Percentiles rank a stretch among this genome's conserved stretches.
Conservation (phyloP, 2,888 invertebrate species). For the Aradus depressus region DNA sequence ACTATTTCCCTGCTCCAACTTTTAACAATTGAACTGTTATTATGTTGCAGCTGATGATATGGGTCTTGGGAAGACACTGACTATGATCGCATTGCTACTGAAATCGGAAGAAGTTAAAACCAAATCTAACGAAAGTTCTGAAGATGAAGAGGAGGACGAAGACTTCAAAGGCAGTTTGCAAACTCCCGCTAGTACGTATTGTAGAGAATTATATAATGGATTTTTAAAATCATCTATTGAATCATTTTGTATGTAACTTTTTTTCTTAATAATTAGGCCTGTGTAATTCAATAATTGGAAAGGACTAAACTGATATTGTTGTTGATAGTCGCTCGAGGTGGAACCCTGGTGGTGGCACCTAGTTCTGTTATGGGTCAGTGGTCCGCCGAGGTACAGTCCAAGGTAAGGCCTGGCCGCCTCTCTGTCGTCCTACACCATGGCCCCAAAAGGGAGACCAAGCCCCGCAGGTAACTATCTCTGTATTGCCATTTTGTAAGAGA, state of each 20-base stretch:
- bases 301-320: not conserved
- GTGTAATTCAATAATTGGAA: constrained; percentile 25
- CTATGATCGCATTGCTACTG: constrained; percentile 64
- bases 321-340: constrained; percentile 41
- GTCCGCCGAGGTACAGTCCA: constrained; percentile 62
- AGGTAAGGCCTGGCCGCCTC: constrained; percentile 49
- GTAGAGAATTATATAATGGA: not conserved
- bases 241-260: not conserved
- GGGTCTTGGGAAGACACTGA: constrained; percentile 74
- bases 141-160: constrained; percentile 29
- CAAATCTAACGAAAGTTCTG: constrained; percentile 19
- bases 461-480: constrained; percentile 37
- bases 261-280: not conserved
- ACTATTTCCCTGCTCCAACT: not conserved
- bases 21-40: not conserved
- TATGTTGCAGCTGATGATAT: constrained; percentile 56
- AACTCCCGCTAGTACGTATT: not conserved
- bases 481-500: constrained; percentile 3
- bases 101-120: constrained; percentile 40
- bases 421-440: constrained; percentile 71
- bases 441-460: constrained; percentile 51
- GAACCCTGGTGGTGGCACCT: constrained; percentile 84
- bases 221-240: not conserved
- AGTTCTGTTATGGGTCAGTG: constrained; percentile 86
- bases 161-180: not conserved